Evolutionary conservation across 2,113 vertebrate species (phyloP), one percentile per base, ranked within the genome.

Genomic region (Panurus biarmicus): DNA sequence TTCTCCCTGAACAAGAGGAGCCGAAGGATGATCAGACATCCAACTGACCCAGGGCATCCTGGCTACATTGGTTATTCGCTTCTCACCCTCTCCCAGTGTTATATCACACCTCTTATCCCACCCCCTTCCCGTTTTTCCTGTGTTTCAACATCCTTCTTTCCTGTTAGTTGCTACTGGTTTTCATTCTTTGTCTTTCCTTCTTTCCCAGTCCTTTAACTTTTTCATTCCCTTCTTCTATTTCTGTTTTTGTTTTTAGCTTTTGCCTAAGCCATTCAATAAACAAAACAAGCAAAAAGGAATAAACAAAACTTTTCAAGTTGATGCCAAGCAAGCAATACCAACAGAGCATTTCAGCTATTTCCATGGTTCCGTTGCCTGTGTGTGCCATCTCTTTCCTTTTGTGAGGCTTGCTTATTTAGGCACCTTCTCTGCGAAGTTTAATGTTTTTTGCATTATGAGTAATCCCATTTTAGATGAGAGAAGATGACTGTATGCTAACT

Each of bases 71-170:
- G 8, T 19, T 31, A 7, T 40, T 48, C 45, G n/a, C 28, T 31
- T 31, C 29, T 85, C 61, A 9, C 5, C 40, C 40, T 74, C 31
- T 62, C 28, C 11, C 36, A 12, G 7, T 8, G 35, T 35, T 69
- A 0, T 0, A 12, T 57, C 66, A 3, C 28, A 23, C 6, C 6
- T 70, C 25, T 89, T 56, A 51, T 35, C 24, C 14, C 14, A 69
- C 25, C 28, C 18, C 69, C 14, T 58, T 70, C 54, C 15, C 44
- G 5, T 62, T 90, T 51, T 61, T 51, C 40, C 31, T 75, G 38
- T 66, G 23, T 47, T 65, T 62, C 65, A 60, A 7, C 22, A 26
- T 58, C 8, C 19, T 66, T 42, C 12, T 77, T 71, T 66, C 31
- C 58, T 91, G 31, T 53, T 66, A 42, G 4, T 54, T 92, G 38